A percentile compares a stretch with the other conserved stretches of the same genome.
These are phyloP conservation scores for Pangasius krempfi DNA, from an alignment of 2,797 vertebrate genomes.

Conservation along the genomic window DNA sequence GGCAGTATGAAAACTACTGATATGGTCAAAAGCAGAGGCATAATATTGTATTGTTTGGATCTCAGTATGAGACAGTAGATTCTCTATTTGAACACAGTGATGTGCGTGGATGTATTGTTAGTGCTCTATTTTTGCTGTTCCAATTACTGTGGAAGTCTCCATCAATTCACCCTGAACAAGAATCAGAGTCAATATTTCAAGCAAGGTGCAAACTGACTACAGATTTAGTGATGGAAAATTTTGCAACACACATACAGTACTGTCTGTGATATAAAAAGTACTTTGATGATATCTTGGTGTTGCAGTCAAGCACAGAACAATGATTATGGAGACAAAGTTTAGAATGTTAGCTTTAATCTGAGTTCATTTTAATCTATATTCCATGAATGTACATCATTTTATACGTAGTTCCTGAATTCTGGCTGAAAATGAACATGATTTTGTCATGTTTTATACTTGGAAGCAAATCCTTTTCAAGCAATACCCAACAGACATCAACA, in stretches of 20 bases:
- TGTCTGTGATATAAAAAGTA: neutral
- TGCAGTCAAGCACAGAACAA: neutral
- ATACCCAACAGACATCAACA: neutral
- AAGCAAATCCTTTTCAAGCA: slow-evolving; percentile 3
- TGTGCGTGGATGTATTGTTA: slow-evolving; percentile 18
- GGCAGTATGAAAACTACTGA: slow-evolving; percentile 60
- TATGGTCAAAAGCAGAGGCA: slow-evolving; percentile 54
- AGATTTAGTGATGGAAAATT: neutral
- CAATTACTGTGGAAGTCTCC: slow-evolving; percentile 26
- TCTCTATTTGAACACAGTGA: slow-evolving; percentile 28
- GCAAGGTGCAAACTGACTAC: slow-evolving; percentile 9
- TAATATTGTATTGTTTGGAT: slow-evolving; percentile 58
- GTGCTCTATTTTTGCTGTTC: slow-evolving; percentile 4
- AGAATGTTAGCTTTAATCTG: neutral
- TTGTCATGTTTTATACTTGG: slow-evolving; percentile 1
- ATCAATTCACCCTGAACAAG: slow-evolving; percentile 9
- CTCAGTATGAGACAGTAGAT: slow-evolving; percentile 13
- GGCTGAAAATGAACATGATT: neutral
- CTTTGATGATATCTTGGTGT: neutral
- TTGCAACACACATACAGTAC: neutral
- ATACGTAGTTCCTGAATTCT: neutral
- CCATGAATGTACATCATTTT: neutral
- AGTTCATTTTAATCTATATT: neutral
- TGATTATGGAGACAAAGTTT: neutral
- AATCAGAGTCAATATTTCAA: neutral